Percentiles rank a stretch among this genome's conserved stretches.
Evolutionary conservation across 2,797 vertebrate genomes (phyloP).

Genomic region (Eospalax fontanierii): DNA sequence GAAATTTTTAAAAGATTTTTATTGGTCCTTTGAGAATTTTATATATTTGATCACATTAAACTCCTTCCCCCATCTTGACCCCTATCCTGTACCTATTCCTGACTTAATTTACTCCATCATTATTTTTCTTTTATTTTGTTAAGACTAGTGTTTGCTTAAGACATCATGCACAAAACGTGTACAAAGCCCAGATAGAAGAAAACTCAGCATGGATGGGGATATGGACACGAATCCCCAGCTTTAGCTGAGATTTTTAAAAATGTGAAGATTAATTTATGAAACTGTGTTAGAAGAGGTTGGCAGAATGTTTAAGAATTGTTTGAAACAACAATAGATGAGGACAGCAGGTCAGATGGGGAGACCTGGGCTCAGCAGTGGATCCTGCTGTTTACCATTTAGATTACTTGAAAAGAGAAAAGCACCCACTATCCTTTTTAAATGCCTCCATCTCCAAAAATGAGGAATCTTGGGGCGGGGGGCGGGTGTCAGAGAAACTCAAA

Average conservation of each 20-base stretch:
- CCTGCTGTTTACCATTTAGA: background rate
- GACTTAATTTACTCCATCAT: too few relatives aligned
- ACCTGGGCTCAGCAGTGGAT: background rate
- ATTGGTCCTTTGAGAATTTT: too few relatives aligned
- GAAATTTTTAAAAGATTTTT: constrained; percentile 5
- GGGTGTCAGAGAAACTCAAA: constrained; percentile 42
- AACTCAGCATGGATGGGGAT: too few relatives aligned
- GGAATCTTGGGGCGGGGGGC: constrained; percentile 1
- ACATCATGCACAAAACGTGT: too few relatives aligned
- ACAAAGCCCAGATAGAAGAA: too few relatives aligned
- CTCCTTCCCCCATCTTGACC: too few relatives aligned
- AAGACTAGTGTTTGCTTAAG: too few relatives aligned
- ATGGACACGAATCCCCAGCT: too few relatives aligned
- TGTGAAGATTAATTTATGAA: background rate
- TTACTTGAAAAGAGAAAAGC: background rate
- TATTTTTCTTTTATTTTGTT: too few relatives aligned
- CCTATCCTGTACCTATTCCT: too few relatives aligned
- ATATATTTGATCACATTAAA: too few relatives aligned
- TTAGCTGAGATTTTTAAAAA: background rate
- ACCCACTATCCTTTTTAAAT: background rate
- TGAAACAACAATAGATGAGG: background rate
- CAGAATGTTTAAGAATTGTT: constrained; percentile 27
- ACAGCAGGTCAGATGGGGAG: background rate
- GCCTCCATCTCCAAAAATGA: constrained; percentile 25
- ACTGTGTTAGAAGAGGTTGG: background rate